Evolutionary conservation across 1,140 invertebrate genomes (phyloP), one percentile per base, ranked within the genome.

Genomic region (Brachystomella parvula): DNA sequence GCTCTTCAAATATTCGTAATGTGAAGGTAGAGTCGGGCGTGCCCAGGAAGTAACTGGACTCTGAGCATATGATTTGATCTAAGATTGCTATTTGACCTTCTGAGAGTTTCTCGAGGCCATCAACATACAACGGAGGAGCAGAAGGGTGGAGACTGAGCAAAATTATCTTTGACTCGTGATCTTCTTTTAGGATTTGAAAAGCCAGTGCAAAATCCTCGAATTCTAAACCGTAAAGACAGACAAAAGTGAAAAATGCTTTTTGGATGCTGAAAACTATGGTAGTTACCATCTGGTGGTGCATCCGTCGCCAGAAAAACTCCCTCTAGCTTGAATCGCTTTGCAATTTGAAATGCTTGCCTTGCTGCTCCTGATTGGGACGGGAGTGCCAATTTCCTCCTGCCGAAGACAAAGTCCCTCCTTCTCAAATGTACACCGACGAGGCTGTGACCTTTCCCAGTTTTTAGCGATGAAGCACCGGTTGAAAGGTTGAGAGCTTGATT

Each of bases 21-120:
- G 94, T 89, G 79, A 96, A 98, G 29, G 96, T 98, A 68, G 95
- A 98, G 75, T 93, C 90, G 76, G 88, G 83, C 0, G 92, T 94
- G 31, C 96, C 95, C 69, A 96, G 85, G 76, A 96, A 95, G 81
- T 87, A 86, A 75, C 85, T 83, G 3, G 91, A 87, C 79, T 90
- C 85, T 0, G 94, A 87, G 81, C 92, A 95, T 70, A 98, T 89
- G 73, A 96, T 92, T 81, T 98, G 96, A 78, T 98, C 95, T 64
- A 98, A 87, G 68, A 98, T 94, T 1, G 95, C 94, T 44, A 92
- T 77, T 19, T 89, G 90, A 24, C 94, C 96, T 78, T 95, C 92
- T 59, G 57, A 53, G 12, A 53, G 24, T 53, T 15, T 53, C 49
- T 24, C 6, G 9, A 6, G 49, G 21, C 49, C 12, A 26, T n/a